Evolutionary conservation across 2,113 vertebrate species (phyloP), one percentile per base, ranked within the genome.

Genomic region (Brienomyrus longianalis): DNA sequence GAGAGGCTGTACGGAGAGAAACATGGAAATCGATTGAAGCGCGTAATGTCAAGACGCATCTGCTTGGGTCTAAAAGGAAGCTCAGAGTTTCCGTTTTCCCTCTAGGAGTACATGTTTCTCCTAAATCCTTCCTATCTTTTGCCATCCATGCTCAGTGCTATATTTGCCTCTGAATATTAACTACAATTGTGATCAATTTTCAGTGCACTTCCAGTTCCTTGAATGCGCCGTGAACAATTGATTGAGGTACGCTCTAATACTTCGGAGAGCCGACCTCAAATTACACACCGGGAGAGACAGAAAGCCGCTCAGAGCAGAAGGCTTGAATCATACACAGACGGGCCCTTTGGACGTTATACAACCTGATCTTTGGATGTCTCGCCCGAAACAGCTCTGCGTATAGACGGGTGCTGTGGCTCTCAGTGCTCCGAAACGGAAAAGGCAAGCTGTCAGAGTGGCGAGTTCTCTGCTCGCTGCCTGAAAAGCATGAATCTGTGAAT

Each of bases 91-190:
- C 43, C 3, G 13, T 15, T 31, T 45, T 56, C n/a, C 48, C 35
- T 54, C 66, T 23, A 17, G 52, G 74, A 88, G 27, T 10, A 48
- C 50, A 77, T 77, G 50, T 19, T 23, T 35, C 86, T 84, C 43
- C 89, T 70, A 85, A 27, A 11, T 80, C 80, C 88, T 86, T 88
- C 89, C 89, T 90, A 89, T 91, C 91, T 90, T 50, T 43, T n/a
- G 86, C 89, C 89, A 88, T 91, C 85, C 54, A 84, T 84, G 70
- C 66, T 83, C 88, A 70, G 47, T 31, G 88, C 90, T 92, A 92
- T 90, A 92, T 92, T 92, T 92, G 91, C 88, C 87, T 89, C 91
- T 89, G 86, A 87, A 92, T 92, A 89, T 88, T 87, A 91, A 90
- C 90, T 91, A 91, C 92, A 90, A 87, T 87, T 88, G 74, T 89